Evolutionary conservation across 1,140 invertebrate species (phyloP), one percentile per base, ranked within the genome.

Genomic region (Aleiodes sp.): DNA sequence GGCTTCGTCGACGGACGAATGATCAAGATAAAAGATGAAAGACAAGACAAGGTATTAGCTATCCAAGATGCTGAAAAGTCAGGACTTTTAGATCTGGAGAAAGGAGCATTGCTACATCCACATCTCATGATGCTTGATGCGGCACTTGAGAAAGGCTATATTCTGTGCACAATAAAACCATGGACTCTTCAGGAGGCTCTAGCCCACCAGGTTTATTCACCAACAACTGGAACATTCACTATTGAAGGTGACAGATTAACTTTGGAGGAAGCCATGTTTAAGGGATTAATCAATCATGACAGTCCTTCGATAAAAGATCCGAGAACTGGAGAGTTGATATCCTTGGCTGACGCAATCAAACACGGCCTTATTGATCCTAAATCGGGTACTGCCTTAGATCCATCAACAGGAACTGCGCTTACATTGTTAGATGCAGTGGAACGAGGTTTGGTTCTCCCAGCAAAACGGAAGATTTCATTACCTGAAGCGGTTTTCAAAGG

Each of bases 401-500:
- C 94, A 0, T 84, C 90, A 9, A 91, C 90, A 24, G 92, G 92
- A 33, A 88, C 88, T 56, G 90, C 93, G 80, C 87, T 95, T 39
- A 92, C 92, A 39, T 85, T 97, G 12, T 90, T 89, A 14, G 93
- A 95, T 77, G 94, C 94, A 8, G 87, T 94, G 4, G 92, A 94
- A 73, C 88, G 91, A 63, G 94, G 94, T 35, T 80, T 96, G n/a
- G 89, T 96, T 66, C 87, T 96, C 6, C 92, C 93, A 4, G 91
- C 92, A 35, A 94, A 94, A 83, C 90, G 91, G 28, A 93, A 93
- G 81, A 91, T 94, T 73, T 94, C 94, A 37, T 86, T 97, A 12
- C 92, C 94, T 0, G 94, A 96, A 82, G 94, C 94, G 0, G 90
- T 97, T 7, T 93, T 93, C 75, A 93, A 94, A 85, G 94, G 95